Base-by-base conservation (phyloP, 2,888 invertebrate genomes). In the Lobophora halterata region DNA sequence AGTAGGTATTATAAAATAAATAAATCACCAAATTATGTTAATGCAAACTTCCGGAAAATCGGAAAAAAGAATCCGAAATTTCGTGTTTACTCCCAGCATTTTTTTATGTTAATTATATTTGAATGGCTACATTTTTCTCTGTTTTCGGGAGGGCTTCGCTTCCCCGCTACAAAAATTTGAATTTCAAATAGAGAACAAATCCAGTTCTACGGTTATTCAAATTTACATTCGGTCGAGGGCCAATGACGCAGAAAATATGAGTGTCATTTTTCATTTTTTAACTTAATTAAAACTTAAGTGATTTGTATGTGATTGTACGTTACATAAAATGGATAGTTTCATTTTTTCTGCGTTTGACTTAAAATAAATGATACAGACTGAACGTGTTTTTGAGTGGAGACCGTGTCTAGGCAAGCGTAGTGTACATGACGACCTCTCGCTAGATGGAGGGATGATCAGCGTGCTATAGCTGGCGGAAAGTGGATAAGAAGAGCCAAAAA, bases 101-200 rank as follows among this genome's bases (percentile, higher is more conserved):
- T 72, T 74, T 76, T 76, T 77, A 78, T 78, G 74, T 62, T 76
- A 79, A 77, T 78, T 78, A 71, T 69, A 72, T 78, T 73, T 73
- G 72, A 66, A 74, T 71, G 68, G 65, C 69, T 68, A 73, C 71
- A 72, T 76, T 77, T 76, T 74, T 72, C 66, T 64, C 63, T 71
- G 71, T 71, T 73, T 72, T 61, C 65, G 58, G 62, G 62, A 66
- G 57, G 61, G 59, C 69, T 66, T 70, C 76, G 67, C 71, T 75
- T 73, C 73, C 69, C 72, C 71, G 70, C 61, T 66, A 65, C 71
- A 65, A 55, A 43, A 70, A 79, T 79, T 78, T 79, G 76, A 79
- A 78, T 63, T 79, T 79, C 78, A 79, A 79, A 79, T 79, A 67
- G 59, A 60, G 74, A 70, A 73, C 70, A 71, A 74, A 74, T 75